Conservation (phyloP, 2,797 vertebrate genomes). For the Danio kyathit region DNA sequence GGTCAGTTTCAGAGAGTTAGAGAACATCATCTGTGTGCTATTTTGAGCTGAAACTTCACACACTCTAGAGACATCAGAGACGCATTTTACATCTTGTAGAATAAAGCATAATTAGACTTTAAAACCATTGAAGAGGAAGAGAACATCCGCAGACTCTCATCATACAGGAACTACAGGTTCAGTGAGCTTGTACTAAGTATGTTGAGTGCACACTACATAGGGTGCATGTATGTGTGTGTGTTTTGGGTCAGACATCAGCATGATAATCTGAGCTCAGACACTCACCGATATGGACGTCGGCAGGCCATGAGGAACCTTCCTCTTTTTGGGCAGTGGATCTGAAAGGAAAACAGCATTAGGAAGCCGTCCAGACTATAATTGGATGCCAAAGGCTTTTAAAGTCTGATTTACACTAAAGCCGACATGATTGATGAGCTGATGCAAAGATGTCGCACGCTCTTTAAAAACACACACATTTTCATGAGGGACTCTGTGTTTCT, state of each 20-base stretch:
- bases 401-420: not conserved
- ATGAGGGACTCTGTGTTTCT: not conserved
- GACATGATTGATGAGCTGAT: not conserved
- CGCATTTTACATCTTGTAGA: too few species aligned
- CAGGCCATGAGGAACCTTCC: slow-evolving; percentile 96
- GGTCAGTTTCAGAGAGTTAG: too few species aligned
- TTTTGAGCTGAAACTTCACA: too few species aligned
- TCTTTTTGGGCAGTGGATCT: slow-evolving; percentile 95
- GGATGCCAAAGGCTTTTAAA: too few species aligned
- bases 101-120: too few species aligned
- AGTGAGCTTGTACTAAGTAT: slow-evolving; percentile 6
- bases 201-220: not conserved
- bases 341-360: slow-evolving; percentile 51
- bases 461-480: not conserved
- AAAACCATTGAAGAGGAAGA: not conserved
- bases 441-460: not conserved
- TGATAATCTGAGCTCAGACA: not conserved
- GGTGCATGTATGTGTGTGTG: slow-evolving; percentile 6
- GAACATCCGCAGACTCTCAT: not conserved
- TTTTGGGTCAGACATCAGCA: not conserved
- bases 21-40: too few species aligned
- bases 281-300: slow-evolving; percentile 87
- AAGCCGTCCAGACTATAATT: not conserved
- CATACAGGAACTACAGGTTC: not conserved
- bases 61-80: too few species aligned